Base-by-base conservation (phyloP, 64 coral and sea anemone species). In the Montipora foliosa region DNA sequence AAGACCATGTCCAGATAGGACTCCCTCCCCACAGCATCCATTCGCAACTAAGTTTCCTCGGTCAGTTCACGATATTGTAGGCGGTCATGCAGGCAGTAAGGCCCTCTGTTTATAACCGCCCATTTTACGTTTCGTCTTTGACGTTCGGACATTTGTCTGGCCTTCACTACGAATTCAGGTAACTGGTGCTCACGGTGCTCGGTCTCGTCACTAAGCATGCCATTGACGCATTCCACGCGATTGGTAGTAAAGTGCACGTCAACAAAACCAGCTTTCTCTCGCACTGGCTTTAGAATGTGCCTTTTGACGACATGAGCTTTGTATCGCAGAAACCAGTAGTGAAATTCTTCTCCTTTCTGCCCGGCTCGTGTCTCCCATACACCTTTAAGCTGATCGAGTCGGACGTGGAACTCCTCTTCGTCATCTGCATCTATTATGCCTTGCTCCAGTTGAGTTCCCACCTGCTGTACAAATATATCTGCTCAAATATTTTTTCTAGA, bases 91-190 rank as follows among this genome's bases (percentile, higher is more conserved):
- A 92, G 90, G 8, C 67, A 50, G 44, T 77, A 92, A 25, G 90
- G 90, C 4, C 81, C 90, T 52, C 76, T 92, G 37, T 86, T 82
- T 19, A 86, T 92, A 24, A 92, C 16, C 17, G 90, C 90, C 81
- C 90, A 85, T 20, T 51, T 15, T n/a, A 91, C 57, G 69, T 91
- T 91, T 81, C 89, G 4, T 24, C n/a, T 5, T 75, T 92, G 90
- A 7, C 68, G 46, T 84, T 92, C 90, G 14, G 71, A 17, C 5
- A 92, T 44, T 44, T 57, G 17, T 19, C 79, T 66, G 14, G 25
- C 44, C 6, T 80, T 84, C n/a, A 17, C 71, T 3, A 69, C 67
- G 84, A 92, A 92, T 21, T 72, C 17, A 25, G 37, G 44, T 11
- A 92, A 4, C 22, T 37, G 5, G 9, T 14, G 44, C 74, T 82